Evolutionary conservation across 2,888 invertebrate genomes (phyloP).

Genomic region (Orchesella flavescens): DNA sequence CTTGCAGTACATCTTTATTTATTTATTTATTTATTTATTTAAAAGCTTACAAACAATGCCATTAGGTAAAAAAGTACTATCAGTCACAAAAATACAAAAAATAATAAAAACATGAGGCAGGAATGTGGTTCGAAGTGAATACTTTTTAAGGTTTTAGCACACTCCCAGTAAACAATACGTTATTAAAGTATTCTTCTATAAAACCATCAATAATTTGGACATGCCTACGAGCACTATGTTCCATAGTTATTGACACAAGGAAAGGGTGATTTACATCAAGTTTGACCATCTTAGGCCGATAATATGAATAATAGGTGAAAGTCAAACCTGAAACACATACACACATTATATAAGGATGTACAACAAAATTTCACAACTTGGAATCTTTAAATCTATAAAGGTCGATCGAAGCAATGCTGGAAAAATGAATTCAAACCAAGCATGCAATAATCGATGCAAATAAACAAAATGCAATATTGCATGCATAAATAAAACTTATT

Average conservation of each 20-base stretch:
- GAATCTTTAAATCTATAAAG: neutral
- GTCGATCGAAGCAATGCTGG: no score
- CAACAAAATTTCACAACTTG: neutral
- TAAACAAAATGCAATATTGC: no score
- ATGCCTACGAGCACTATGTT: neutral
- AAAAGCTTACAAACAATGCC: neutral
- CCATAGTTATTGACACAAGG: conserved; percentile 7
- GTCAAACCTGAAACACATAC: conserved; percentile 31
- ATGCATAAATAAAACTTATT: no score
- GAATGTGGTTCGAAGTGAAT: neutral
- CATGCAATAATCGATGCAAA: no score
- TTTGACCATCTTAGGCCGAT: conserved; percentile 23
- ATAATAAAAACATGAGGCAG: neutral
- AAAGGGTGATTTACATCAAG: conserved; percentile 54
- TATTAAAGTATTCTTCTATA: conserved; percentile 1
- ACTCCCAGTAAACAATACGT: conserved; percentile 9
- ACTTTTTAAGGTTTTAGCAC: neutral
- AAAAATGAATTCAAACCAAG: no score
- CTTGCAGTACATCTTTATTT: neutral
- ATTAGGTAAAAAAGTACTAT: neutral
- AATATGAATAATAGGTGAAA: conserved; percentile 44
- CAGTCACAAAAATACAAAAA: neutral
- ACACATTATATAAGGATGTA: neutral
- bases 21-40: neutral
- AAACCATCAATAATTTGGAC: conserved; percentile 18